A percentile compares a stretch with the other conserved stretches of the same genome.
Evolutionary conservation across 2,888 invertebrate genomes (phyloP).

Genomic region (Drosophila atripex): DNA sequence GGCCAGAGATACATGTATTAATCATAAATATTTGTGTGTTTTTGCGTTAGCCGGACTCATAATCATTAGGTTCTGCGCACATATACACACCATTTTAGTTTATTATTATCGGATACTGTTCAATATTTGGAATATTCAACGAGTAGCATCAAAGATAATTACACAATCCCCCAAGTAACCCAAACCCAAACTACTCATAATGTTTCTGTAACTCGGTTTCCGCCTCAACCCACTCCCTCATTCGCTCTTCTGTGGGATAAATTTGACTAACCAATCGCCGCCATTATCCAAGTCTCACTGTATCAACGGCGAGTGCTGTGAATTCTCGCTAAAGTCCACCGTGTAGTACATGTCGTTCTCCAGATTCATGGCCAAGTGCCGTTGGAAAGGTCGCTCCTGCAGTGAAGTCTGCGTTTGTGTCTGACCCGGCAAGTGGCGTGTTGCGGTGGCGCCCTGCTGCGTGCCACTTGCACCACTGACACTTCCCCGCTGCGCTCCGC

Average conservation of each 20-base stretch:
- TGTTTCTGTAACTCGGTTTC: not conserved
- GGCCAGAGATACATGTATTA: slow-evolving; percentile 46
- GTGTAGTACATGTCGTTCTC: slow-evolving; percentile 91
- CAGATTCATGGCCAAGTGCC: slow-evolving; percentile 86
- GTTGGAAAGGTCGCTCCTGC: slow-evolving; percentile 84
- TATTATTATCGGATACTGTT: slow-evolving; percentile 66
- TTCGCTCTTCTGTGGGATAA: slow-evolving; percentile 56
- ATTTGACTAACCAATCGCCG: slow-evolving; percentile 80
- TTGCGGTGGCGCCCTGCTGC: slow-evolving; percentile 19
- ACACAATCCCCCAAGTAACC: slow-evolving; percentile 26
- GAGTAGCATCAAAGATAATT: slow-evolving; percentile 60
- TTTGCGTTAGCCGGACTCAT: slow-evolving; percentile 43
- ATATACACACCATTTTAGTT: slow-evolving; percentile 37
- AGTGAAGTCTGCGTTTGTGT: slow-evolving; percentile 63
- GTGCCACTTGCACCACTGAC: slow-evolving; percentile 41
- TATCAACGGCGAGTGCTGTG: slow-evolving; percentile 90
- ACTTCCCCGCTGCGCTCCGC: slow-evolving; percentile 48
- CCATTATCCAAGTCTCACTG: slow-evolving; percentile 85
- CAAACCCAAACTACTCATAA: slow-evolving; percentile 8
- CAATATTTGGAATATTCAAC: slow-evolving; percentile 72
- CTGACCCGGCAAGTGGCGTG: slow-evolving; percentile 63
- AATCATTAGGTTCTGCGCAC: slow-evolving; percentile 47
- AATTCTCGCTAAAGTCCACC: slow-evolving; percentile 89
- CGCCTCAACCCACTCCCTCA: slow-evolving; percentile 12
- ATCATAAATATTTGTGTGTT: slow-evolving; percentile 49